Base-by-base conservation (phyloP, 1,140 invertebrate species). In the Oncopodura yosiiana region DNA sequence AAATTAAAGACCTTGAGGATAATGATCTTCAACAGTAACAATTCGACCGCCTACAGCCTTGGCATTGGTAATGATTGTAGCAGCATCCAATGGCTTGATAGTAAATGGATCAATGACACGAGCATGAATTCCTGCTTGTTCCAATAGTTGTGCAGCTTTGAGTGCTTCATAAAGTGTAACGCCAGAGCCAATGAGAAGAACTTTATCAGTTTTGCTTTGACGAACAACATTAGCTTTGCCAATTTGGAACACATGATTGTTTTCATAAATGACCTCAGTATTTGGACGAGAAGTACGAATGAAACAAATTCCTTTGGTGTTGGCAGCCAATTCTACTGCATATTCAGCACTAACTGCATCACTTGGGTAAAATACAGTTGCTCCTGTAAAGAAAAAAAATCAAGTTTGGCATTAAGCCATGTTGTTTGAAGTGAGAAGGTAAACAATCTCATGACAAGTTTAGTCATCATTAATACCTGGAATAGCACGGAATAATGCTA, bases 1-100 rank as follows among this genome's bases (percentile, higher is more conserved):
- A 48, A 36, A 27, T 2, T 24, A 49, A 4, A 43, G 36, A 87
- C 86, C 89, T 74, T 91, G 84, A 39, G 83, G 77, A 69, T 99
- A 99, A 73, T 99, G 95, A 73, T 99, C 95, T 70, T 99, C 95
- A 4, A 96, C 90, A 26, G 92, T 92, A 38, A 99, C 66, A 32
- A 98, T 78, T 23, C 80, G 77, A 0, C 91, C 91, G 30, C 84
- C 84, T 54, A 78, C 82, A 43, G 84, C 80, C 43, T 78, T 78
- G 11, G 92, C 93, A 69, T 92, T 80, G 41, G 77, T 73, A 38
- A 87, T 72, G 27, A 99, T 81, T 0, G 81, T 75, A 1, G 77
- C 76, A 39, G 74, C 76, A 72, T 99, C 95, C 38, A 99, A 73
- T 0, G 95, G 95, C 73, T 99, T 97, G 46, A 99, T 77, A 2